phyloP scores from a whole-genome alignment of 2,113 vertebrate species.

The Microcebus tavaratra region DNA sequence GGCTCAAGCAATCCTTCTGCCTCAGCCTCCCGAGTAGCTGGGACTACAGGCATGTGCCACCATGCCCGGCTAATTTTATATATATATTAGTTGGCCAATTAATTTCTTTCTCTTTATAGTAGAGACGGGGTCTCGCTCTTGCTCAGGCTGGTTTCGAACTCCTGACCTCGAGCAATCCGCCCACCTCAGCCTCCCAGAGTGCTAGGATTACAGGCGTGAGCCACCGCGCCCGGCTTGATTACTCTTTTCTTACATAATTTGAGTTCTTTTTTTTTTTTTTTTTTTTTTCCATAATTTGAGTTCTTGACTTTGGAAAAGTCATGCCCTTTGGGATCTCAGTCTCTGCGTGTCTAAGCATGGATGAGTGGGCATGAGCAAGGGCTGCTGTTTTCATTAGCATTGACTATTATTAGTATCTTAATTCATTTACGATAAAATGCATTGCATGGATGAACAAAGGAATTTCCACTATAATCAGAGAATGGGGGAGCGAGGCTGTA shows the following conservation, averaged over 20 bases:
- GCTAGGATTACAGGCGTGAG: no score
- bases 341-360: neutral
- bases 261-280: neutral
- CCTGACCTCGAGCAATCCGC: no score
- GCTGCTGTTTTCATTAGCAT: neutral
- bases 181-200: no score
- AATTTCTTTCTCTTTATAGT: no score
- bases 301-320: neutral
- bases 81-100: no score
- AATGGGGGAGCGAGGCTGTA: neutral
- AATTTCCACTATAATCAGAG: neutral
- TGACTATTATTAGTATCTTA: neutral
- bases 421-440: neutral
- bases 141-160: no score
- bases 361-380: neutral
- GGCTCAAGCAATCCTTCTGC: no score
- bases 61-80: no score
- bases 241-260: neutral
- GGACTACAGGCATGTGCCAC: no score
- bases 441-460: neutral
- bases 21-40: no score
- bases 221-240: no score
- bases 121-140: no score
- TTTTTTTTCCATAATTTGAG: neutral
- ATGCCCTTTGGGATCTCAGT: neutral